Evolutionary conservation across 2,888 invertebrate genomes (phyloP), one percentile per base, ranked within the genome.

Genomic region (Onthophagus sagittarius): DNA sequence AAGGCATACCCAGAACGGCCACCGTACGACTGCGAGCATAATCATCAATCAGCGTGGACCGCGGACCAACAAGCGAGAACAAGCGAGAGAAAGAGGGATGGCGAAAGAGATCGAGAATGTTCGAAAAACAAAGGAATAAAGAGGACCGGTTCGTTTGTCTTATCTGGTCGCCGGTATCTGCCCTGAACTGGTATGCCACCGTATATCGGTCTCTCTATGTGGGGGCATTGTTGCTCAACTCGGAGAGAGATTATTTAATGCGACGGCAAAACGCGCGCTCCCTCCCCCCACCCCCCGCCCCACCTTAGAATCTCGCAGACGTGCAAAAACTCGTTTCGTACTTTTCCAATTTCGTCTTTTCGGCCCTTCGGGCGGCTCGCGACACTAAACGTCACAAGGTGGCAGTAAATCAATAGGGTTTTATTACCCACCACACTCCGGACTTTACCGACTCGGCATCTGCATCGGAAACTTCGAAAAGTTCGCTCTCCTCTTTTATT

Each of bases 41-140:
- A 70, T 63, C 73, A 73, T 73, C 73, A 73, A 73, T 73, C 73
- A 70, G 70, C 64, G 70, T 69, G 15, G 33, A 70, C 53, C 15
- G 32, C 32, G 33, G 15, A 14, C 39, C n/a, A 14, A 23, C 32
- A 13, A 62, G 62, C 39, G 70, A 31, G 31, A 33, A 9, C 14
- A 15, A 62, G 62, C 13, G 14, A 53, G 62, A 67, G 67, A 23
- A 6, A 7, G 2, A 53, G 39, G 5, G 39, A 53, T 53, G 2
- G 39, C 2, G 23, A 53, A 53, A 11, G 39, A 53, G 39, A 53
- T 23, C n/a, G 23, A 15, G 23, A 67, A n/a, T n/a, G 67, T 23
- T 23, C 23, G 67, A 72, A 72, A 72, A 72, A 72, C 72, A 72
- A 72, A 69, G 72, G 69, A 72, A 67, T 63, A 67, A 72, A 62